Conservation (phyloP, 2,113 vertebrate genomes). For the Pluvianellus socialis region DNA sequence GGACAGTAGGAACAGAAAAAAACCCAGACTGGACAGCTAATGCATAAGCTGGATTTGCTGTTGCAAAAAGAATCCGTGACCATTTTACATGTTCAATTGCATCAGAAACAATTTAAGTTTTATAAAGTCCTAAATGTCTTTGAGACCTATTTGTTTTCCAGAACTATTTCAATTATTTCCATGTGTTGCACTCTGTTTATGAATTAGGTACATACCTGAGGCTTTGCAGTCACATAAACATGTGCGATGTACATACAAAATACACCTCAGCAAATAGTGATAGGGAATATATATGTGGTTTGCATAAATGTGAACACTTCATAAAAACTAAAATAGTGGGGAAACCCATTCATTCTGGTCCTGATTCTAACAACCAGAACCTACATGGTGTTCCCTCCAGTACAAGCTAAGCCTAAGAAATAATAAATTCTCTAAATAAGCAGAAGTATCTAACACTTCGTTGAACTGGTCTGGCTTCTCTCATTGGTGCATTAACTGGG, state of each 20-base stretch:
- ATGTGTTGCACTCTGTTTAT: rapidly evolving
- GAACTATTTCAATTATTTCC: background rate
- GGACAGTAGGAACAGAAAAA: background rate
- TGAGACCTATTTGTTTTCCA: background rate
- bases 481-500: background rate
- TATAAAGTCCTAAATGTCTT: background rate
- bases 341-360: background rate
- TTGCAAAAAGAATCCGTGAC: background rate
- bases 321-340: background rate
- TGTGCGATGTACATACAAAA: background rate
- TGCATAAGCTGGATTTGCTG: background rate
- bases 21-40: rapidly evolving
- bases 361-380: background rate
- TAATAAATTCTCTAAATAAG: background rate
- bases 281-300: background rate
- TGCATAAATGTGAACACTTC: background rate
- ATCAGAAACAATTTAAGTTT: background rate
- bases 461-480: background rate
- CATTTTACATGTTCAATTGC: background rate
- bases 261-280: background rate
- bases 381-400: background rate
- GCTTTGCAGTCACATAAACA: background rate
- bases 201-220: background rate
- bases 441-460: background rate
- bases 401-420: background rate